A percentile compares a stretch with the other conserved stretches of the same genome.
Evolutionary conservation across 2,113 vertebrate species (phyloP).

Genomic region (Noturus placidus): DNA sequence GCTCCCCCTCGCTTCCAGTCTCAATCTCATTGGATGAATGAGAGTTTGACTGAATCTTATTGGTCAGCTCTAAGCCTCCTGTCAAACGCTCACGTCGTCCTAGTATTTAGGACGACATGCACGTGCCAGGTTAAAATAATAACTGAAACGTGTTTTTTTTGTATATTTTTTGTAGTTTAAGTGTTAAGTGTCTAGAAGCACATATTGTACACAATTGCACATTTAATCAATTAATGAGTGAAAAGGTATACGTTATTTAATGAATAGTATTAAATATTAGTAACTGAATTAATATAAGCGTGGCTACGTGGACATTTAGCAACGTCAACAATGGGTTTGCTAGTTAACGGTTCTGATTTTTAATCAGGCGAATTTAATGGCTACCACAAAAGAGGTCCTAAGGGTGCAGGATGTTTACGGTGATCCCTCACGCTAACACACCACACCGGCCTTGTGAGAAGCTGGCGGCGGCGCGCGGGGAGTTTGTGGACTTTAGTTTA

Average conservation of each 20-base stretch:
- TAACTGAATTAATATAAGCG: neutral
- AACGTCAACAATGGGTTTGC: neutral
- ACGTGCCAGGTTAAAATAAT: neutral
- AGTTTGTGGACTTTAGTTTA: neutral
- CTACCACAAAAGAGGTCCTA: neutral
- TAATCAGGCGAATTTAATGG: neutral
- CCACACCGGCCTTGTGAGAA: slow-evolving; percentile 35
- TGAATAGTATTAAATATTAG: neutral
- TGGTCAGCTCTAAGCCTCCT: neutral
- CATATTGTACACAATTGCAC: neutral
- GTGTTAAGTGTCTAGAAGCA: neutral
- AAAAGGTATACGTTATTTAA: neutral
- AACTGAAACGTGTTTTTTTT: neutral
- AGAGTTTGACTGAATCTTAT: neutral
- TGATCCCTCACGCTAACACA: neutral
- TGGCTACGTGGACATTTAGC: neutral
- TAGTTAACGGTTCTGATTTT: neutral
- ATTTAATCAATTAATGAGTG: neutral
- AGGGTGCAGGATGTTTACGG: neutral
- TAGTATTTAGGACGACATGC: neutral
- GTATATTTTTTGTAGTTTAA: neutral
- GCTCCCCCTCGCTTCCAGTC: neutral
- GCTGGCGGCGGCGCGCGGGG: neutral
- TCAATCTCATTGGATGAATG: slow-evolving; percentile 1
- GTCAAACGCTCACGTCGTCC: neutral